Evolutionary conservation across 1,140 invertebrate species (phyloP), one percentile per base, ranked within the genome.

Genomic region (Formica exsecta): DNA sequence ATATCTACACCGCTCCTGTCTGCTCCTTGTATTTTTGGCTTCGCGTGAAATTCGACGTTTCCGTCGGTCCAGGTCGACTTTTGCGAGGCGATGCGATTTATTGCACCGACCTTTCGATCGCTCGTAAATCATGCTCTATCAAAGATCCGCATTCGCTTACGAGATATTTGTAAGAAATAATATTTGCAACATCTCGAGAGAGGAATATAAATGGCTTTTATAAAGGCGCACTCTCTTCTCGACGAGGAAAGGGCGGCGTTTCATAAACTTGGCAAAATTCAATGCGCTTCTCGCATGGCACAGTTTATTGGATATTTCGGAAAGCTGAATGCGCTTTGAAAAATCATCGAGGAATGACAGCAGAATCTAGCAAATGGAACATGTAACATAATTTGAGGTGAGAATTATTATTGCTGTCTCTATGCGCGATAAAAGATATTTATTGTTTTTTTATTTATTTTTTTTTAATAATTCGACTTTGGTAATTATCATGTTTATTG

Each of bases 131-230:
- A 70, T 32, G 5, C 36, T 48, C 65, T 80, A 80, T 70, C 77
- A 59, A 80, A 57, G 77, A 59, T 68, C 61, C 36, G 65, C 65
- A 29, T 29, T 80, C 65, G 32, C 48, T 80, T 38, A 38, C 65
- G 16, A 70, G 64, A 80, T 70, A 80, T 70, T 80, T 80, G 64
- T 80, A 80, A 80, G 64, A 80, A 80, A 70, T 80, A 80, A 80
- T 80, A 80, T 59, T 70, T 59, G 77, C 29, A 59, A 70, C 70
- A 70, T 59, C 41, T 16, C 41, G 70, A 13, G 70, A 61, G 59
- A 29, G 59, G 4, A 51, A 80, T 41, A 59, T 80, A 80, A 70
- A 59, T 80, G 65, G 48, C 22, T 70, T 57, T 70, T 70, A 22
- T 41, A 32, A 25, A 32, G 41, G 65, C 48, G 48, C 36, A 4